These are phyloP conservation scores for Brachyptera putata DNA, from an alignment of 2,888 invertebrate species.

Conservation along the genomic window DNA sequence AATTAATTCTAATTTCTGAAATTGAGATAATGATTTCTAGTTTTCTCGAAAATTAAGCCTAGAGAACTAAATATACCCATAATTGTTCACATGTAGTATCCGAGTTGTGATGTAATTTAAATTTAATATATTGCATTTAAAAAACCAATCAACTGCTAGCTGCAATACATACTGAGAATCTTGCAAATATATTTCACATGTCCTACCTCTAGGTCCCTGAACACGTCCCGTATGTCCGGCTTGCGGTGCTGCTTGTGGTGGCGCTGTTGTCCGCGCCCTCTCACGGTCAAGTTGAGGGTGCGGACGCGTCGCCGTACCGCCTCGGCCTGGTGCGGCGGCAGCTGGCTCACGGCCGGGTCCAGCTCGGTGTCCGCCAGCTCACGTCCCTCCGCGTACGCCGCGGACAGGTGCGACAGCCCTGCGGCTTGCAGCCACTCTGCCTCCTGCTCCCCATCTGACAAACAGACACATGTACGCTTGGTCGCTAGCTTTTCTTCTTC, in stretches of 20 bases:
- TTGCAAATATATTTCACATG: no score
- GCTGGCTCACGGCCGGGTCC: constrained; percentile 55
- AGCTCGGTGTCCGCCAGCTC: constrained; percentile 63
- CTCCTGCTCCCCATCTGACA: constrained; percentile 69
- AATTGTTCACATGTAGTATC: no score
- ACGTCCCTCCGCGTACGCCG: constrained; percentile 64
- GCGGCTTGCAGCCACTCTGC: constrained; percentile 71
- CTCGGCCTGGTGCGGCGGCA: constrained; percentile 62
- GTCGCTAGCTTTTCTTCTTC: no score
- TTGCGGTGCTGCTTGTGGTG: constrained; percentile 53
- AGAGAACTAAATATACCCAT: no score
- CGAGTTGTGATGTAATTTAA: no score
- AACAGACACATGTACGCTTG: no score
- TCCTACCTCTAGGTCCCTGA: constrained; percentile 74
- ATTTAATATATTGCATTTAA: no score
- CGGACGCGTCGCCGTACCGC: constrained; percentile 70
- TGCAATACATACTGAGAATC: no score
- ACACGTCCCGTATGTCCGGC: constrained; percentile 78
- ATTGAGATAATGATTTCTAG: no score
- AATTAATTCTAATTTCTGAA: no score
- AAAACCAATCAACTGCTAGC: no score
- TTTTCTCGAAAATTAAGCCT: no score
- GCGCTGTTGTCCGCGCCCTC: constrained; percentile 53
- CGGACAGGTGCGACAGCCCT: constrained; percentile 65
- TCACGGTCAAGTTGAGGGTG: constrained; percentile 71